Evolutionary conservation across 2,797 vertebrate species (phyloP), one percentile per base, ranked within the genome.

Genomic region (Sarcophilus harrisii): DNA sequence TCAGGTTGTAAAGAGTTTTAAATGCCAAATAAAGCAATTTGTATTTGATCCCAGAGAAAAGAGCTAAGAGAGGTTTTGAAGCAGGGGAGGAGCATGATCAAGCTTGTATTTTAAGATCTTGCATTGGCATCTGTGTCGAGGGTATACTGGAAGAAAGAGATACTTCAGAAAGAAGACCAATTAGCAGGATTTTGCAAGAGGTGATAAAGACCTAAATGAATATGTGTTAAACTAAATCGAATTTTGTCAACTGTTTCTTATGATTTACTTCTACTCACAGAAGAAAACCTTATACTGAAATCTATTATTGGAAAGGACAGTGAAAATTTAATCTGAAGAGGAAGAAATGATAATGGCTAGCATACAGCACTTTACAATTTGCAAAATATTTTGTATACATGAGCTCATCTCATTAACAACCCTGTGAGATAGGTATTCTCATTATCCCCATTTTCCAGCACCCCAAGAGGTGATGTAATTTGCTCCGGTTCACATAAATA

Each of bases 221-320:
- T 55, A 87, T 49, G 8, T 27, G 30, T 45, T 45, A 27, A 27
- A 45, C 21, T 87, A 0, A 87, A 87, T 9, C 11, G 21, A 45
- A 45, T 24, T 87, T 87, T 87, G 10, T 87, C 38, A 49, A 87
- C 27, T 49, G 73, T 87, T 45, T 87, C 73, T 87, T 81, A 45
- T 27, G 38, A 49, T 81, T 81, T 81, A 81, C 38, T 45, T 87
- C 45, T 87, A 49, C 38, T 49, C 73, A 94, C 2, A 91, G 32
- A 92, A 73, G 2, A 94, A 95, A 95, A 92, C 30, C 57, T 93
- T 93, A 57, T 91, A 93, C 57, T 95, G 93, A 96, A 93, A 87
- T 91, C 32, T 38, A 92, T 14, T 90, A 96, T 92, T 6, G 94
- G 28, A 54, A 92, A 62, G 92, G 92, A 62, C 4, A 95, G 66